phyloP scores from a whole-genome alignment of 2,113 vertebrate genomes.

The Tragelaphus imberbis region DNA sequence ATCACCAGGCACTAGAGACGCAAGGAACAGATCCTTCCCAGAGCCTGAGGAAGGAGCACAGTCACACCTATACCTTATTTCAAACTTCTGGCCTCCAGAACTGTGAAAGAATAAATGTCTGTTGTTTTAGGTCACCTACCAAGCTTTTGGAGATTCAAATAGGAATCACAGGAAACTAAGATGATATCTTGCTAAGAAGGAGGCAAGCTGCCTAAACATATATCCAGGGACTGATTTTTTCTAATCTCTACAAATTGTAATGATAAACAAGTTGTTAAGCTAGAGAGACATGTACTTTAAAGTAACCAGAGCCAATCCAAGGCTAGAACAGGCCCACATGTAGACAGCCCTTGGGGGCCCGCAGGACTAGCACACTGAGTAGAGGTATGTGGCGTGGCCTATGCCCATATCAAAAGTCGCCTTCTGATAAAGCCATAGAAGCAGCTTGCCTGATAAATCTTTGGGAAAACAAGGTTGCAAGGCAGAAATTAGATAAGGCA shows the following conservation, averaged over 20 bases:
- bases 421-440: background rate
- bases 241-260: background rate
- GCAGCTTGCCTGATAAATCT: too few relatives aligned
- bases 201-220: background rate
- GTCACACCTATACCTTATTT: background rate
- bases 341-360: background rate
- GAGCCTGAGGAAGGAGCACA: background rate
- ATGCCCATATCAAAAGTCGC: background rate
- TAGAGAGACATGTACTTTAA: background rate
- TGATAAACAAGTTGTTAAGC: background rate
- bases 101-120: background rate
- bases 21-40: background rate
- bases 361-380: too few relatives aligned
- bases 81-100: background rate
- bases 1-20: background rate
- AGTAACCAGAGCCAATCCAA: background rate
- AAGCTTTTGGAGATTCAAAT: background rate
- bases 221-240: background rate
- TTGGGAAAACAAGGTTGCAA: background rate
- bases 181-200: background rate
- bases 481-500: background rate
- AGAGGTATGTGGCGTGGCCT: background rate
- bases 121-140: background rate
- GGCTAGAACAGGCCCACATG: background rate
- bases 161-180: background rate